A percentile compares a stretch with the other conserved stretches of the same genome.
Evolutionary conservation across 1,140 invertebrate species (phyloP).

Genomic region (fruit fly (Drosophila melanogaster)): Release_6_plus_ISO1_MT NT_037436.4:5306501-5307000

Average conservation of each 20-base stretch:
- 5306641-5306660: no score
- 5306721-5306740: not conserved
- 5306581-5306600: no score
- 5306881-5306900: conserved; percentile 61
- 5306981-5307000: conserved; percentile 52
- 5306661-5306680: no score
- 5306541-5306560: no score
- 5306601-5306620: no score
- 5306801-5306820: not conserved
- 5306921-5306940: conserved; percentile 11
- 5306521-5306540: no score
- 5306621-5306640: no score
- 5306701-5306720: not conserved
- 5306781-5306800: not conserved
- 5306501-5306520: no score
- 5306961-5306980: conserved; percentile 52
- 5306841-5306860: conserved; percentile 57
- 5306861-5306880: no score
- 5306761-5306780: not conserved
- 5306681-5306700: no score
- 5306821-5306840: conserved; percentile 39
- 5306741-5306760: not conserved
- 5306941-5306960: conserved; percentile 21
- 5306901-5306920: conserved; percentile 38
- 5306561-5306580: no score